Conservation (phyloP, 2,888 invertebrate genomes). For the Rhingia campestris region DNA sequence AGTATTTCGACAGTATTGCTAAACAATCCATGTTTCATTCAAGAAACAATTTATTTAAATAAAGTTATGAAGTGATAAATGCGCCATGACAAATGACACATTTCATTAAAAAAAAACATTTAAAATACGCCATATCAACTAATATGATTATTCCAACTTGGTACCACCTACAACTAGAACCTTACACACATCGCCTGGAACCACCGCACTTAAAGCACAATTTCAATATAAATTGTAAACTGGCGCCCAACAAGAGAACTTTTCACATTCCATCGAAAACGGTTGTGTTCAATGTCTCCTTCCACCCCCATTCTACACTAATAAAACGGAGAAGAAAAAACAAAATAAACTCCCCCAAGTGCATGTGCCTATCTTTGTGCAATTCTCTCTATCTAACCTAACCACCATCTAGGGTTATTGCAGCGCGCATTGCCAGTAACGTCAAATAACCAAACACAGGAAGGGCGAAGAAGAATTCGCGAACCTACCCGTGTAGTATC, state of each 20-base stretch:
- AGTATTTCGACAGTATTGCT: no score
- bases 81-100: background rate
- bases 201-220: no score
- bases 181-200: no score
- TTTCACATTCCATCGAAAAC: no score
- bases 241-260: no score
- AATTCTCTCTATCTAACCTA: background rate
- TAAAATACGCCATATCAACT: background rate
- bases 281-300: no score
- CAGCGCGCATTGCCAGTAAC: background rate
- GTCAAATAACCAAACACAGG: conserved; percentile 1
- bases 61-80: no score
- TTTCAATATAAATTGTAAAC: no score
- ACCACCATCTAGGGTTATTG: background rate
- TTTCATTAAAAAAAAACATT: background rate
- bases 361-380: conserved; percentile 18
- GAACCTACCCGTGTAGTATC: conserved; percentile 14
- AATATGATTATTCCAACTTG: background rate
- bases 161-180: no score
- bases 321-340: conserved; percentile 12
- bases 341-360: conserved; percentile 8
- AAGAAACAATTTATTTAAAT: no score
- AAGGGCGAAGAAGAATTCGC: conserved; percentile 21
- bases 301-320: background rate
- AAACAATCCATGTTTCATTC: no score